Evolutionary conservation across 2,888 invertebrate genomes (phyloP), one percentile per base, ranked within the genome.

Genomic region (Polydesmus complanatus): DNA sequence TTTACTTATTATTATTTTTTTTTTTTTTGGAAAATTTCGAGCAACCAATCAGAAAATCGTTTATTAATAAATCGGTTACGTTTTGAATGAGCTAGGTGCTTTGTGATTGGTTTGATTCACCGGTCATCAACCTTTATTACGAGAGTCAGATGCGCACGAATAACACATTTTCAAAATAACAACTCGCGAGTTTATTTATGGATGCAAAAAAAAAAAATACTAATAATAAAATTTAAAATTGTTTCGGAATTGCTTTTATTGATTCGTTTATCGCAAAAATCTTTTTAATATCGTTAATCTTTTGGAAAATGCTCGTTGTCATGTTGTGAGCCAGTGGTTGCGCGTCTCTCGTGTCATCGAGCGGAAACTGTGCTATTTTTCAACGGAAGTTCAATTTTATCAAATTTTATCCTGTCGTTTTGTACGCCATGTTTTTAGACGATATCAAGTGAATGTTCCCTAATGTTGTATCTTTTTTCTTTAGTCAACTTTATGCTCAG

Each of bases 391-490:
- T 37, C 37, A 14, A 8, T 8, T 37, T 37, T 14, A 37, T 37
- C 37, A 37, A 37, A 37, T 8, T 8, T 37, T 37, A 37, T 37
- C 22, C 22, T 22, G 51, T 51, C 51, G 51, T 51, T 51, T 51
- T 22, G 51, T 51, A 21, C 51, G n/a, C 22, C 51, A 51, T n/a
- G 51, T 51, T 51, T 21, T 51, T 54, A 14, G 54, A 37, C 14
- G 37, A 37, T 37, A 37, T 14, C 56, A 56, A 61, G 47, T 54
- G 56, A 56, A 23, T n/a, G 23, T 52, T 58, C 21, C 63, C 63
- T 61, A 51, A 63, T 63, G 63, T 61, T 61, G 60, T 52, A 61
- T 60, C 47, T 62, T 50, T 60, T 54, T 58, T 50, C 26, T 23
- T 27, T 14, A 37, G 37, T 49, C 23, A 37, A 54, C 56, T 51